These are phyloP conservation scores for Drosophila yakuba DNA, from an alignment of 1,140 invertebrate species.

Conservation along the genomic window DNA sequence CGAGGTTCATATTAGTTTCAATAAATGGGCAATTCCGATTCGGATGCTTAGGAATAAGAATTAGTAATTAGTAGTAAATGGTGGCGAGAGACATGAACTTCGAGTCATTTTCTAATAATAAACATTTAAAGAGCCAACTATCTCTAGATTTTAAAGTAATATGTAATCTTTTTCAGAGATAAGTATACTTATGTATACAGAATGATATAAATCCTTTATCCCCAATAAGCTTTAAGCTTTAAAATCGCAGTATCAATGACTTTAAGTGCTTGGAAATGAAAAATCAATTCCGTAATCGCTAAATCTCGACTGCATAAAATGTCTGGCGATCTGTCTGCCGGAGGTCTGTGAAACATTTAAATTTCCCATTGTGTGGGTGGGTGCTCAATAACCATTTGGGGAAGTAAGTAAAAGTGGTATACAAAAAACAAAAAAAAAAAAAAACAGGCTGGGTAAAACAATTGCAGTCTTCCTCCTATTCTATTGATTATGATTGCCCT, in stretches of 20 bases:
- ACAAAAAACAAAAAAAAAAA: conserved; percentile 13
- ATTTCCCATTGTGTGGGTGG: conserved; percentile 11
- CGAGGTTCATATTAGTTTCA: conserved; percentile 72
- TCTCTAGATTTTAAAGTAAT: too few relatives aligned
- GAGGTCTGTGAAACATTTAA: conserved; percentile 19
- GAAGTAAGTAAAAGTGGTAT: conserved; percentile 19
- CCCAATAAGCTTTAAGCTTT: not conserved
- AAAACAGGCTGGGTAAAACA: conserved; percentile 27
- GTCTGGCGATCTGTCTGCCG: conserved; percentile 20
- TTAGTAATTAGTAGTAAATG: too few relatives aligned
- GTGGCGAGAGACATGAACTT: too few relatives aligned
- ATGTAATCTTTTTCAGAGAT: too few relatives aligned
- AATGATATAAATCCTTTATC: too few relatives aligned
- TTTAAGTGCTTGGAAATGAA: not conserved
- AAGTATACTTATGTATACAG: too few relatives aligned
- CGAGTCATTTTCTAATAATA: too few relatives aligned
- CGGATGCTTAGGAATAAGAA: not conserved
- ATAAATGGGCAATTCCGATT: conserved; percentile 74
- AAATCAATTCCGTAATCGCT: conserved; percentile 39
- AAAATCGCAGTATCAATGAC: not conserved
- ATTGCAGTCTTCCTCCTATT: conserved; percentile 18
- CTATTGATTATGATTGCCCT: conserved; percentile 41
- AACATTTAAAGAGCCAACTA: not conserved
- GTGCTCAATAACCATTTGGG: conserved; percentile 8
- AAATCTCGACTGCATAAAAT: conserved; percentile 5